A percentile compares a stretch with the other conserved stretches of the same genome.
Conservation (phyloP, 2,888 invertebrate genomes). For the Coremacera marginata region DNA sequence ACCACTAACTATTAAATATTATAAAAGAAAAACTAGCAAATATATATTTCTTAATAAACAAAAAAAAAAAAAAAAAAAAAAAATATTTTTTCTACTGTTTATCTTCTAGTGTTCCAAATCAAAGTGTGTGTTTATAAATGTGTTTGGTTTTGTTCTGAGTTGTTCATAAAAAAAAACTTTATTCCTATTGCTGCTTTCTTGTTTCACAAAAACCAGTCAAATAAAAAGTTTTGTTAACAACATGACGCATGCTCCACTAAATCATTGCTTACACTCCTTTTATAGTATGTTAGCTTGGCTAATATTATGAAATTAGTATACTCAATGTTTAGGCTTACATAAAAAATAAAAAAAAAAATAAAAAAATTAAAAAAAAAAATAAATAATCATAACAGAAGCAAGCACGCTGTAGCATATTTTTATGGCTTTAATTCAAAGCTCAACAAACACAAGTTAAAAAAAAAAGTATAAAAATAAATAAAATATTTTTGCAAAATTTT, state of each 20-base stretch:
- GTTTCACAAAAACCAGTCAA: conserved; percentile 31
- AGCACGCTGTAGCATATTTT: conserved; percentile 20
- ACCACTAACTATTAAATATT: neutral
- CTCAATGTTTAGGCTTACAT: neutral
- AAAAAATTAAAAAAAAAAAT: neutral
- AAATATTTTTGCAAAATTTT: neutral
- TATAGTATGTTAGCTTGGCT: neutral
- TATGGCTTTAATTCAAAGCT: conserved; percentile 13
- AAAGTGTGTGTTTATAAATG: neutral
- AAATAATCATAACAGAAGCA: conserved; percentile 37
- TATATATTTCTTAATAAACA: neutral
- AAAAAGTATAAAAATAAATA: neutral
- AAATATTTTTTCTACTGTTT: neutral
- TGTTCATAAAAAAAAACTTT: neutral
- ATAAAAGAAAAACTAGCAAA: neutral
- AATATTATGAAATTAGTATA: neutral
- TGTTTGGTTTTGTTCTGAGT: neutral
- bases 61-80: neutral
- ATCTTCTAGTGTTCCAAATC: neutral
- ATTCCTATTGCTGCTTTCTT: too few species aligned
- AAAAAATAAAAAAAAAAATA: neutral
- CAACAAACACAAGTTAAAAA: conserved; percentile 6
- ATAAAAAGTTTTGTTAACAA: neutral
- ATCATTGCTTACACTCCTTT: neutral
- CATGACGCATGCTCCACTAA: conserved; percentile 1